Evolutionary conservation across 2,113 vertebrate species (phyloP).

Genomic region (Crypturellus undulatus): DNA sequence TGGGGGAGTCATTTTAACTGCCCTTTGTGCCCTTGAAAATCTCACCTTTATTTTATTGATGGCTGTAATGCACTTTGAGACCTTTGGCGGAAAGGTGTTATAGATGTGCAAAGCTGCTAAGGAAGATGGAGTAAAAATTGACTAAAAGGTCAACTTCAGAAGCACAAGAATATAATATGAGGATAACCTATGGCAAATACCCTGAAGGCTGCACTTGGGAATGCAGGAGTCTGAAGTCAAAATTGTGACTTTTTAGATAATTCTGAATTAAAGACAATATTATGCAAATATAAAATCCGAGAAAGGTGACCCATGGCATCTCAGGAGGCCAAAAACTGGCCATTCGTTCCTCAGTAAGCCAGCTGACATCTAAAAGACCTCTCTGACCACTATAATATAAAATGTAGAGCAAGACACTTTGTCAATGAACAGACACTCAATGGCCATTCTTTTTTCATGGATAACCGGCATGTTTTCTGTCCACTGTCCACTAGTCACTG

Average conservation of each 20-base stretch:
- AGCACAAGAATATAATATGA: constrained; percentile 18
- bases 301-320: neutral
- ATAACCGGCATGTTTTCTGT: neutral
- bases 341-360: neutral
- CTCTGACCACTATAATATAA: neutral
- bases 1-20: neutral
- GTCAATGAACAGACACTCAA: neutral
- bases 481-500: neutral
- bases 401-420: neutral
- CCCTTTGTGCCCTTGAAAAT: neutral
- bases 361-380: neutral
- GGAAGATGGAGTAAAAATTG: constrained; percentile 10
- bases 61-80: constrained; percentile 6
- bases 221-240: neutral
- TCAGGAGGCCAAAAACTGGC: neutral
- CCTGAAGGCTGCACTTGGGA: constrained; percentile 20
- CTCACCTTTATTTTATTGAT: constrained; percentile 23
- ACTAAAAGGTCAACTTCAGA: constrained; percentile 51
- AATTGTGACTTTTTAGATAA: constrained; percentile 13
- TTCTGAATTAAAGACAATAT: neutral
- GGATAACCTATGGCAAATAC: constrained; percentile 34
- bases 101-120: neutral
- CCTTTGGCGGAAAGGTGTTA: constrained; percentile 8
- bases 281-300: neutral
- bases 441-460: neutral